Percentiles rank a stretch among this genome's conserved stretches.
Conservation (phyloP, 1,140 invertebrate species). For the Tetramorium parvispinum region DNA sequence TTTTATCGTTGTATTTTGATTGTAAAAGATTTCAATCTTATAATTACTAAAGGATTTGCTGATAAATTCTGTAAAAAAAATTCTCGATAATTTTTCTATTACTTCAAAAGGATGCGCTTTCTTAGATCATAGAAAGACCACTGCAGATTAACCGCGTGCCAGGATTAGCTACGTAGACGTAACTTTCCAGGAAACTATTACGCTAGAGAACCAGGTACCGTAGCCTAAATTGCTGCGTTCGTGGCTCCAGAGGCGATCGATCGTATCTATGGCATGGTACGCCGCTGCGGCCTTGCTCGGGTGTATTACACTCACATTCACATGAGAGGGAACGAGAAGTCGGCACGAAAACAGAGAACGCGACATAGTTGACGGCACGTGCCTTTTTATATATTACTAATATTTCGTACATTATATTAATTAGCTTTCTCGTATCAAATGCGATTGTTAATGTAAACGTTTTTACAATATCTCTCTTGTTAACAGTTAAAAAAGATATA, state of each 20-base stretch:
- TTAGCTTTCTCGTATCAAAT: background rate
- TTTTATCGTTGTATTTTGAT: background rate
- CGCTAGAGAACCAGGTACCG: slow-evolving; percentile 48
- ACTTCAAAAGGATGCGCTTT: background rate
- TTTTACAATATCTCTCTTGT: background rate
- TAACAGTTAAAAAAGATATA: background rate
- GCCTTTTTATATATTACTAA: slow-evolving; percentile 40
- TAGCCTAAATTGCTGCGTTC: slow-evolving; percentile 66
- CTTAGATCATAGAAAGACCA: slow-evolving; percentile 1
- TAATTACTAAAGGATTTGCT: background rate
- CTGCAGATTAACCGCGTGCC: slow-evolving; percentile 35
- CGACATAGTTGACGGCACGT: slow-evolving; percentile 64
- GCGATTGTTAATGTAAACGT: background rate
- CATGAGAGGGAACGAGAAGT: slow-evolving; percentile 44
- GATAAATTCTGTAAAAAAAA: background rate
- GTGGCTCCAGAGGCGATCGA: slow-evolving; percentile 70
- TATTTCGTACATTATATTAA: slow-evolving; percentile 35
- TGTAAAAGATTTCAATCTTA: background rate
- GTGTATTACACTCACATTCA: slow-evolving; percentile 67
- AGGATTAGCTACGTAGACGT: slow-evolving; percentile 55
- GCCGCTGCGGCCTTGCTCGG: slow-evolving; percentile 67
- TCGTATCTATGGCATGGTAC: slow-evolving; percentile 68
- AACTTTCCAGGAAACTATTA: slow-evolving; percentile 72
- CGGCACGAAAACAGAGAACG: slow-evolving; percentile 10
- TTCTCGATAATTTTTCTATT: background rate